phyloP scores from a whole-genome alignment of 2,797 vertebrate species.

The Pseudochromis fuscus region DNA sequence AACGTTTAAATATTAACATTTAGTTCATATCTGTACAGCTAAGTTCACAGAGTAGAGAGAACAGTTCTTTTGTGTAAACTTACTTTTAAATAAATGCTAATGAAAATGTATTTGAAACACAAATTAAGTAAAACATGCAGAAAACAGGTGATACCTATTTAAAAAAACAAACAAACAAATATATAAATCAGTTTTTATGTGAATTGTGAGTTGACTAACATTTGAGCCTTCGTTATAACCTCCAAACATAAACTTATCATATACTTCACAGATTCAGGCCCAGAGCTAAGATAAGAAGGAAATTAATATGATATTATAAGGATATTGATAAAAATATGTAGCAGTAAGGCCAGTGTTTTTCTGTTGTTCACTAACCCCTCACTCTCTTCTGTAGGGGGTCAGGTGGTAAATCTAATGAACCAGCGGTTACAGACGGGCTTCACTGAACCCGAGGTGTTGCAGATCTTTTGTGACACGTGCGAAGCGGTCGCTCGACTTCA shows the following conservation, averaged over 20 bases:
- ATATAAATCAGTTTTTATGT: neutral
- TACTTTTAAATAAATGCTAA: too few species aligned
- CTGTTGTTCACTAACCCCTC: neutral
- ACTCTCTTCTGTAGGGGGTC: slow-evolving; percentile 86
- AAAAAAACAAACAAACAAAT: too few species aligned
- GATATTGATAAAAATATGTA: too few species aligned
- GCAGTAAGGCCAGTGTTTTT: neutral
- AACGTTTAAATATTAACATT: slow-evolving; percentile 14
- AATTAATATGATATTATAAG: too few species aligned
- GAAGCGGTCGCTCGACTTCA: slow-evolving; percentile 94
- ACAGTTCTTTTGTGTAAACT: neutral
- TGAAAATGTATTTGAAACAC: too few species aligned
- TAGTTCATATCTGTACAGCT: neutral
- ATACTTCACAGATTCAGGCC: neutral
- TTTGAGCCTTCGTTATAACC: too few species aligned
- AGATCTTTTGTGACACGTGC: slow-evolving; percentile 98
- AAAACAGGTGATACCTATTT: neutral
- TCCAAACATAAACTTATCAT: neutral
- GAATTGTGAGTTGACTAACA: too few species aligned
- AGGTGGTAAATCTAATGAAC: slow-evolving; percentile 99
- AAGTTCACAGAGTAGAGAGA: neutral
- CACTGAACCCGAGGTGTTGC: slow-evolving; percentile 93
- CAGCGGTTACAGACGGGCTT: slow-evolving; percentile 96
- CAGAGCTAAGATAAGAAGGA: neutral
- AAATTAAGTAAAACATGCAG: too few species aligned